Evolutionary conservation across 2,113 vertebrate species (phyloP), one percentile per base, ranked within the genome.

Genomic region (Nanorana parkeri): DNA sequence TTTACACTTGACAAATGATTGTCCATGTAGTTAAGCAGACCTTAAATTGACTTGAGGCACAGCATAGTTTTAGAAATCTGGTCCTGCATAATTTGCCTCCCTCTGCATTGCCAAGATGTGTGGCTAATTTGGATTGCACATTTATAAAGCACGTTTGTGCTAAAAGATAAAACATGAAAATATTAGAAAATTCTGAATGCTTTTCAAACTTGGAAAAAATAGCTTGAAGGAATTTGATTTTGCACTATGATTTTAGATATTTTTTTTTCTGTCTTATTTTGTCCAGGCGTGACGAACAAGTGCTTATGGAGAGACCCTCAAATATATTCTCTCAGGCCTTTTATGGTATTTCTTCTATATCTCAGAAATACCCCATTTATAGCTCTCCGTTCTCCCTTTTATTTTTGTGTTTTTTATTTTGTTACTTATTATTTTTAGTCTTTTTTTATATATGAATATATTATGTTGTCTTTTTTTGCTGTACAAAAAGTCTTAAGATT

Each of bases 401-500:
- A 60, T 76, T 83, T 72, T 32, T 63, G 69, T 73, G 54, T 73
- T 66, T 76, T 91, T 94, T 94, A 93, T 93, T 95, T 95, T 92
- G 93, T 95, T 95, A 95, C 92, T 90, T 94, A 94, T 93, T 95
- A 92, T 94, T 92, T 90, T 88, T 87, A 91, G 85, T 86, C 90
- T 86, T 86, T 83, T 85, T 91, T 89, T 83, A 82, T 92, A 92
- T 91, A 93, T 90, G 85, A 91, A 95, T 92, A 94, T 95, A 95
- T 94, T 93, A 93, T 91, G 94, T 95, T 93, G 92, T 94, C 90
- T 90, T 76, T 75, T 80, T 95, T 97, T 95, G 94, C 96, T 98
- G 97, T 98, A 98, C 55, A 91, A 98, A 97, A 94, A 92, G 92
- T 94, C 92, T 94, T 93, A 93, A 92, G 90, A 93, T 97, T 98